phyloP scores from a whole-genome alignment of 2,113 vertebrate species.

The Paracanthobrama guichenoti region DNA sequence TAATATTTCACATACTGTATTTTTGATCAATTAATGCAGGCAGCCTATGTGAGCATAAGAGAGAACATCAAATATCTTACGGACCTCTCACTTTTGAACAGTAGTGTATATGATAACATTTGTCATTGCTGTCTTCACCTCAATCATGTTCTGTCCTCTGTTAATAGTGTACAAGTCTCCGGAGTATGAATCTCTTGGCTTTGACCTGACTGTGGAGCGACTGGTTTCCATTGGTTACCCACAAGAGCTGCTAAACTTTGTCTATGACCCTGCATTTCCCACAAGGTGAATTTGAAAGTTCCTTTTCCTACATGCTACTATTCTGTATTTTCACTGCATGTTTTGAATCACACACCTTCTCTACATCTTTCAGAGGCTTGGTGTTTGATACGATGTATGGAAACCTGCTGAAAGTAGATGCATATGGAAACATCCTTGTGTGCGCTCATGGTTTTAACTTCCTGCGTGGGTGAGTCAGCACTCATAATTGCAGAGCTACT shows the following conservation, averaged over 20 bases:
- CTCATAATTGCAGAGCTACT: not conserved
- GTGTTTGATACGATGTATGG: constrained; percentile 97
- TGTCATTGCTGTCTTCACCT: not conserved
- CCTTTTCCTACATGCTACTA: not conserved
- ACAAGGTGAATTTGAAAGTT: constrained; percentile 85
- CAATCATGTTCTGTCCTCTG: constrained; percentile 53
- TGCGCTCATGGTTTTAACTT: constrained; percentile 99
- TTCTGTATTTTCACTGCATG: not conserved
- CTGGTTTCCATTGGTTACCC: constrained; percentile 98
- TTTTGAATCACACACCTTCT: not conserved
- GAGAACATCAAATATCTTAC: not conserved
- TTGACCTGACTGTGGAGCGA: constrained; percentile 96
- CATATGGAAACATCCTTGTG: constrained; percentile 96
- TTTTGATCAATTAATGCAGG: not conserved
- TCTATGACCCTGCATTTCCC: constrained; percentile 96
- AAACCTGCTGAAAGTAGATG: constrained; percentile 97
- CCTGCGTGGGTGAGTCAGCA: constrained; percentile 87
- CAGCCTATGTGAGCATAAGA: not conserved
- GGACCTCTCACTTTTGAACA: not conserved
- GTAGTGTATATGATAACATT: not conserved
- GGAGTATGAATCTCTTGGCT: constrained; percentile 97
- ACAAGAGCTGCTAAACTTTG: constrained; percentile 96
- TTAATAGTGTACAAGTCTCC: constrained; percentile 96
- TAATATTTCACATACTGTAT: not conserved
- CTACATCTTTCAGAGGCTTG: constrained; percentile 81